Evolutionary conservation across 2,888 invertebrate species (phyloP).

Genomic region (Ennomos fuscantarius): DNA sequence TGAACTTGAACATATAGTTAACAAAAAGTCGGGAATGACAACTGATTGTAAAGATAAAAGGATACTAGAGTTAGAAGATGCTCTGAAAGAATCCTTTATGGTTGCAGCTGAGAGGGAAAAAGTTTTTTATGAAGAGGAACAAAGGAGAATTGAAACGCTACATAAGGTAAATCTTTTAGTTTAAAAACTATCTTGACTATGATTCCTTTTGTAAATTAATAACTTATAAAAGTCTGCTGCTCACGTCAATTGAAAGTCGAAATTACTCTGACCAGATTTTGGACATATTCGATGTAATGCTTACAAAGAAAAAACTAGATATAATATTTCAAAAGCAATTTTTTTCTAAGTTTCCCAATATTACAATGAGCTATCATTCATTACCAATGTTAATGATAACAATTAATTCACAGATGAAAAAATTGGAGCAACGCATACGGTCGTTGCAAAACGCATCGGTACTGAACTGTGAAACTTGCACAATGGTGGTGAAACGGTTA

Average conservation of each 20-base stretch:
- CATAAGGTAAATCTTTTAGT: slow-evolving; percentile 87
- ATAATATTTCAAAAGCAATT: no score
- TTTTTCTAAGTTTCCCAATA: no score
- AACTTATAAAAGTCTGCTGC: no score
- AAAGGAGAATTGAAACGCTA: slow-evolving; percentile 86
- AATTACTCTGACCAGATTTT: no score
- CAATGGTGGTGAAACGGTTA: slow-evolving; percentile 86
- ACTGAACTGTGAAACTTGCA: slow-evolving; percentile 88
- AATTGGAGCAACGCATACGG: slow-evolving; percentile 88
- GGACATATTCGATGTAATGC: no score
- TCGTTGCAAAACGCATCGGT: slow-evolving; percentile 89
- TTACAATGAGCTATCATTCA: no score
- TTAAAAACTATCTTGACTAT: no score
- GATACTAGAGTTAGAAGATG: slow-evolving; percentile 91
- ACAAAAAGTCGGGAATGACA: slow-evolving; percentile 75
- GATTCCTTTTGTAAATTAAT: no score
- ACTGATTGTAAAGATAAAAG: slow-evolving; percentile 80
- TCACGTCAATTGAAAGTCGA: no score
- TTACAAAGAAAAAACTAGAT: no score
- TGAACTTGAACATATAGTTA: slow-evolving; percentile 89
- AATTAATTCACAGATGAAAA: slow-evolving; percentile 84
- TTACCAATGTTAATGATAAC: no score
- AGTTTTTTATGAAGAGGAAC: slow-evolving; percentile 87
- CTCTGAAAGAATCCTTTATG: slow-evolving; percentile 91
- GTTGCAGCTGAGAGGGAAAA: slow-evolving; percentile 89